Evolutionary conservation across 1,140 invertebrate species (phyloP), one percentile per base, ranked within the genome.

Genomic region (Tetramorium alpestre): DNA sequence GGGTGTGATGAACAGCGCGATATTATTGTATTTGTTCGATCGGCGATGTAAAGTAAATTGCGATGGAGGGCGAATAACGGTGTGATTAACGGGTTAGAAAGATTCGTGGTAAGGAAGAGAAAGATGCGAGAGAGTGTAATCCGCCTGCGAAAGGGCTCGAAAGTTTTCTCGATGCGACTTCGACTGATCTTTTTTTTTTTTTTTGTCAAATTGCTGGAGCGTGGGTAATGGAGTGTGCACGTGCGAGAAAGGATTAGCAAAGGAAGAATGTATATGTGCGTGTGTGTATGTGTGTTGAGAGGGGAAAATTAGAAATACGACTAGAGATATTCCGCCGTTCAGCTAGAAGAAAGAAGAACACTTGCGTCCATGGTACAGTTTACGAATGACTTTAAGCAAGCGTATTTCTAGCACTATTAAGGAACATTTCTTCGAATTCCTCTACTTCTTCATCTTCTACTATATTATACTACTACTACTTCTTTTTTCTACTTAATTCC

Each of bases 321-420:
- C 44, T 70, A 75, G 73, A 69, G 73, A 80, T 56, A 62, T 86
- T 91, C 85, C 81, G 88, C 49, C 70, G 60, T 87, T 91, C 88
- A 67, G 58, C 69, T 91, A 86, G 82, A 89, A 67, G 70, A 81
- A 73, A 28, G 18, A 81, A 87, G 75, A 85, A 91, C 73, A 82
- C 90, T 91, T 91, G 90, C 90, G 90, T 91, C 90, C 90, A 91
- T 75, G 88, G 22, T 91, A 89, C 85, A 47, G 62, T 87, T 91
- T 85, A 89, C 72, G 85, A 90, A 65, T 51, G 75, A 80, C 33
- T 82, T 89, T 88, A 89, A 75, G 51, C 77, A 62, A 91, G n/a
- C 86, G 73, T 86, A 85, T 80, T 91, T 87, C 75, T 88, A 88
- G 28, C 78, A 82, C 87, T 72, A 51, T 89, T 91, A 73, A 91